phyloP scores from a whole-genome alignment of 1,140 invertebrate genomes.

The Hycleus cichorii region DNA sequence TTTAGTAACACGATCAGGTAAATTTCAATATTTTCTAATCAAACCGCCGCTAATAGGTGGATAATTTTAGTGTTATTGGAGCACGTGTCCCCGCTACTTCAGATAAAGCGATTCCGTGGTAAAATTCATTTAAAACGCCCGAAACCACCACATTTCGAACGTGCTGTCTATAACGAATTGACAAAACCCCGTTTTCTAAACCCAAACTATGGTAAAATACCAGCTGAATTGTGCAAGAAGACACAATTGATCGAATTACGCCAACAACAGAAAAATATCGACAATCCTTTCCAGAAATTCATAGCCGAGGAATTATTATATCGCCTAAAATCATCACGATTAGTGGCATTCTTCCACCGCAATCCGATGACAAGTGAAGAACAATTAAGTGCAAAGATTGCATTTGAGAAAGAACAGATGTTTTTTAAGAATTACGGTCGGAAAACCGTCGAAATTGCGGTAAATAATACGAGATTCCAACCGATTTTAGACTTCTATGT shows the following conservation, averaged over 20 bases:
- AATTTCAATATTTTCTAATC: background rate
- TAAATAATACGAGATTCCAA: constrained; percentile 55
- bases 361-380: constrained; percentile 58
- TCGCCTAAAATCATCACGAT: constrained; percentile 60
- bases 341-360: constrained; percentile 60
- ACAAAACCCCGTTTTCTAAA: constrained; percentile 51
- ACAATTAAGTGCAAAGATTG: constrained; percentile 51
- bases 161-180: constrained; percentile 52
- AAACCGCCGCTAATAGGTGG: background rate
- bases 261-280: constrained; percentile 27
- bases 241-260: constrained; percentile 12
- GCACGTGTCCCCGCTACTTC: constrained; percentile 24
- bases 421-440: constrained; percentile 54
- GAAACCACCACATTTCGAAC: constrained; percentile 55
- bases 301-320: constrained; percentile 59
- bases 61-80: constrained; percentile 24
- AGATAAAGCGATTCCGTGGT: constrained; percentile 56
- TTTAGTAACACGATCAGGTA: constrained; percentile 11
- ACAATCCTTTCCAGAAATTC: constrained; percentile 61
- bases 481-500: constrained; percentile 49
- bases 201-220: constrained; percentile 32
- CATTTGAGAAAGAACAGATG: constrained; percentile 57
- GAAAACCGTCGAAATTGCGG: constrained; percentile 51
- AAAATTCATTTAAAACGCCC: constrained; percentile 72
- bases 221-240: constrained; percentile 37